phyloP scores from a whole-genome alignment of 2,797 vertebrate species.

The Hydrolagus colliei region DNA sequence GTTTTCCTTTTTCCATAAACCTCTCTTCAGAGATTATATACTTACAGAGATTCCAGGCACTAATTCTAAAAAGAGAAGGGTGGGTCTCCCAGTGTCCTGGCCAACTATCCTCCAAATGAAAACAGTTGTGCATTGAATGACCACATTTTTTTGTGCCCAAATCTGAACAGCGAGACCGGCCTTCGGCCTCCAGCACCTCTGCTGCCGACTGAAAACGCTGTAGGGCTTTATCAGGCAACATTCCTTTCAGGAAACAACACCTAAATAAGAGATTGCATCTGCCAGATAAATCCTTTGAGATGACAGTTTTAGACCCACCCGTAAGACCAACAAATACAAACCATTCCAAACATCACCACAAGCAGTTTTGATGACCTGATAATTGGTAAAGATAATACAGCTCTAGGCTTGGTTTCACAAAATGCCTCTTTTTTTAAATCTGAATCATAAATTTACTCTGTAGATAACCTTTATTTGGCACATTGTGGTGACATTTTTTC shows the following conservation, averaged over 20 bases:
- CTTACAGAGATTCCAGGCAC: no score
- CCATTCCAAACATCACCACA: slow-evolving; percentile 1
- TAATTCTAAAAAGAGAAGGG: no score
- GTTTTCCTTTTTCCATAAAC: no score
- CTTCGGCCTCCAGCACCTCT: neutral
- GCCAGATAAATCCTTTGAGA: slow-evolving; percentile 2
- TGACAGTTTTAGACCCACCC: neutral
- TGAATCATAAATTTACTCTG: neutral
- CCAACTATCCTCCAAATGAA: no score
- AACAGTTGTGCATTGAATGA: no score
- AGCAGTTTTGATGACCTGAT: slow-evolving; percentile 12
- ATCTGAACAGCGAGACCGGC: neutral
- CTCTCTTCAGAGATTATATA: no score
- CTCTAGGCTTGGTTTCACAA: neutral
- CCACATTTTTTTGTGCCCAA: no score
- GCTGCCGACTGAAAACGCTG: no score
- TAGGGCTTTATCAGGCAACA: neutral
- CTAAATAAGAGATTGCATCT: neutral
- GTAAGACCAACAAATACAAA: neutral
- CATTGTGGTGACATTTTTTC: neutral
- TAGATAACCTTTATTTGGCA: neutral
- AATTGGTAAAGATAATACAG: neutral
- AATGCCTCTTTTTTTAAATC: slow-evolving; percentile 6
- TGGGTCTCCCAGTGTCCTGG: no score
- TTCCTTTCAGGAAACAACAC: neutral